Evolutionary conservation across 1,140 invertebrate species (phyloP).

Genomic region (Ips typographus): DNA sequence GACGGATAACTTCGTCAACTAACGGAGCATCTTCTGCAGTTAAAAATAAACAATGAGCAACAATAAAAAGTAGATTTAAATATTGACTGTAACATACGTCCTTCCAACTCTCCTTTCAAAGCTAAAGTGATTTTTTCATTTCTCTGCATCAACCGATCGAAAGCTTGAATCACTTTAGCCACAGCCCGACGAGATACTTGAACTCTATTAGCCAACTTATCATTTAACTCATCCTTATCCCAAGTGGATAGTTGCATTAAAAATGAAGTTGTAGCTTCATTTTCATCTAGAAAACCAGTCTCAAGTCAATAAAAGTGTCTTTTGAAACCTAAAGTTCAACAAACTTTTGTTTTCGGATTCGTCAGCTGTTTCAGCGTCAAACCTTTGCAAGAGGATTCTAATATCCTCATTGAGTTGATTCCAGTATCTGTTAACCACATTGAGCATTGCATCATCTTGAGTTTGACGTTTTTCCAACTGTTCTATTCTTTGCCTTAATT

Average conservation of each 20-base stretch:
- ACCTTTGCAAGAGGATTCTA: slow-evolving; percentile 87
- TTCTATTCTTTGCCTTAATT: slow-evolving; percentile 89
- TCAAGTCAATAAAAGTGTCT: too few species aligned
- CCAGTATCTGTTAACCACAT: slow-evolving; percentile 98
- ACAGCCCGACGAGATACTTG: slow-evolving; percentile 92
- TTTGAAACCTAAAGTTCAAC: too few species aligned
- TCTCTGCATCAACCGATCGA: slow-evolving; percentile 89
- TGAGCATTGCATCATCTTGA: slow-evolving; percentile 96
- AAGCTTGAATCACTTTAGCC: slow-evolving; percentile 93
- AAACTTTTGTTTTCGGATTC: slow-evolving; percentile 91
- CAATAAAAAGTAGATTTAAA: background rate
- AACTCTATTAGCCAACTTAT: slow-evolving; percentile 91
- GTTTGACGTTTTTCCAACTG: slow-evolving; percentile 96
- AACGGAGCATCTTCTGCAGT: slow-evolving; percentile 63
- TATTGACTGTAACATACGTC: slow-evolving; percentile 53
- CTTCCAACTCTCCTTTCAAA: slow-evolving; percentile 79
- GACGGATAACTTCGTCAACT: slow-evolving; percentile 79
- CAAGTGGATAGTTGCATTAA: slow-evolving; percentile 95
- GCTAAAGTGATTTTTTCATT: slow-evolving; percentile 90
- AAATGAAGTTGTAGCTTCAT: slow-evolving; percentile 95
- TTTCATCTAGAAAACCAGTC: slow-evolving; percentile 75
- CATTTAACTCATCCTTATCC: slow-evolving; percentile 97
- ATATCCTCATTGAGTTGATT: slow-evolving; percentile 98
- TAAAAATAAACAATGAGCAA: background rate
- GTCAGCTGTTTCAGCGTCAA: slow-evolving; percentile 96